These are phyloP conservation scores for Pampus argenteus DNA, from an alignment of 2,797 vertebrate genomes.

Conservation along the genomic window DNA sequence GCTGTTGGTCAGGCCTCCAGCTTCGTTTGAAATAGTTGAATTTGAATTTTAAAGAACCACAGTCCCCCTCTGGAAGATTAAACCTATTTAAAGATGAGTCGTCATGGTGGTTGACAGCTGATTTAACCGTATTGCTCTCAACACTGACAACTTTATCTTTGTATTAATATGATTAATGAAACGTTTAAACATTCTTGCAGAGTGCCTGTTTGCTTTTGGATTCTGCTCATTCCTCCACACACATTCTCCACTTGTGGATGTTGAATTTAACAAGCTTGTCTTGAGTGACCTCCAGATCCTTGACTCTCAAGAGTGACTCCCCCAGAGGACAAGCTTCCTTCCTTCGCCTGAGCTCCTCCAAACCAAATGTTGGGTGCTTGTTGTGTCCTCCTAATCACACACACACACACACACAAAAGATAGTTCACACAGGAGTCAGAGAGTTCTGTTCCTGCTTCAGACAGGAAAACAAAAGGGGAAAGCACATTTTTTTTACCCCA, in stretches of 20 bases:
- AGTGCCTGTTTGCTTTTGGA: conserved; percentile 52
- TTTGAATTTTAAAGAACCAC: too few species aligned
- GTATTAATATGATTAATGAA: conserved; percentile 46
- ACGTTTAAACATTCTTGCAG: conserved; percentile 52
- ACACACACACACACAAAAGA: conserved; percentile 30
- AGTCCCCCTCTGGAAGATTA: conserved; percentile 10
- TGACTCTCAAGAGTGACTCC: conserved; percentile 57
- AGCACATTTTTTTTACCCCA: conserved; percentile 52
- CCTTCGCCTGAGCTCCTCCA: conserved; percentile 49
- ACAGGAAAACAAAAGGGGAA: conserved; percentile 69
- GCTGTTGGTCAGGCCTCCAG: too few species aligned
- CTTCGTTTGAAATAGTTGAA: too few species aligned
- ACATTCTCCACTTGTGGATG: conserved; percentile 49
- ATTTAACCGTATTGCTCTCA: conserved; percentile 44
- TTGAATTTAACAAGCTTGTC: conserved; percentile 73
- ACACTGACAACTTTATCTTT: conserved; percentile 27
- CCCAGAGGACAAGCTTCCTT: conserved; percentile 60
- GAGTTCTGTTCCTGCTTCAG: conserved; percentile 70
- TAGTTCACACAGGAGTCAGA: conserved; percentile 77
- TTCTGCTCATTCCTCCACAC: conserved; percentile 57
- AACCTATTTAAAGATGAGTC: conserved; percentile 23
- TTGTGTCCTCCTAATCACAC: conserved; percentile 38
- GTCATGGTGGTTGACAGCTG: conserved; percentile 16
- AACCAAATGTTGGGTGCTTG: conserved; percentile 38
- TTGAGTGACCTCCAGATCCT: conserved; percentile 68